phyloP scores from a whole-genome alignment of 2,888 invertebrate genomes.

The Eristalis tenax region DNA sequence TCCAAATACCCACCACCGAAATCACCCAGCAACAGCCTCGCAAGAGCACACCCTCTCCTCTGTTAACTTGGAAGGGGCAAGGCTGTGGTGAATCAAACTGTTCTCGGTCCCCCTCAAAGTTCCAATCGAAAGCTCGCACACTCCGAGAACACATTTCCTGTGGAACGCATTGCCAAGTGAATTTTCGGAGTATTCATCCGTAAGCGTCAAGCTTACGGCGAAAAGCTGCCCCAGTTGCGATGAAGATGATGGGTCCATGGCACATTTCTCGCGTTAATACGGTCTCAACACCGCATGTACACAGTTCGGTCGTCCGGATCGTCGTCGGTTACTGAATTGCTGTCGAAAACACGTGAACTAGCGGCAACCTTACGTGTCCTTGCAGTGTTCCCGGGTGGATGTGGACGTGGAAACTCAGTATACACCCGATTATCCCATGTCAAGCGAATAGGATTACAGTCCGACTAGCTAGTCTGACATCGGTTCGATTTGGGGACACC shows the following conservation, averaged over 20 bases:
- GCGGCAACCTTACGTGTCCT: not conserved
- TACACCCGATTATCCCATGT: constrained; percentile 26
- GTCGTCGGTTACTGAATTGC: constrained; percentile 16
- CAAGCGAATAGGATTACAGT: constrained; percentile 23
- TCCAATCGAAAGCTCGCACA: constrained; percentile 10
- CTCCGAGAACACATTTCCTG: constrained; percentile 39
- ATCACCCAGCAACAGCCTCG: not conserved
- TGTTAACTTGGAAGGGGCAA: constrained; percentile 32
- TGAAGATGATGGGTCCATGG: constrained; percentile 44
- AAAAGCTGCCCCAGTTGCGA: constrained; percentile 43
- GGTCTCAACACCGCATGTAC: constrained; percentile 58
- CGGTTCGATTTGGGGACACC: constrained; percentile 13
- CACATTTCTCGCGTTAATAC: constrained; percentile 46
- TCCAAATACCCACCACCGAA: not conserved
- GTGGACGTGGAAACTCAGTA: not conserved
- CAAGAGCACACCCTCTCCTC: not conserved
- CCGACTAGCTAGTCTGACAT: not conserved
- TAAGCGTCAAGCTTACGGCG: constrained; percentile 45
- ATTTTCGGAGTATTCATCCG: constrained; percentile 54
- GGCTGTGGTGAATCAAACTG: constrained; percentile 39
- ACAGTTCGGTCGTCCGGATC: constrained; percentile 38
- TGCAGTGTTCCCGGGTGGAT: not conserved
- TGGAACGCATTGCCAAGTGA: constrained; percentile 47
- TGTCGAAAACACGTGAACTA: constrained; percentile 22
- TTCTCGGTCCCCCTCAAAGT: constrained; percentile 26